Percentiles rank a stretch among this genome's conserved stretches.
phyloP scores from a whole-genome alignment of 2,888 invertebrate species.

The Odontothrips loti region DNA sequence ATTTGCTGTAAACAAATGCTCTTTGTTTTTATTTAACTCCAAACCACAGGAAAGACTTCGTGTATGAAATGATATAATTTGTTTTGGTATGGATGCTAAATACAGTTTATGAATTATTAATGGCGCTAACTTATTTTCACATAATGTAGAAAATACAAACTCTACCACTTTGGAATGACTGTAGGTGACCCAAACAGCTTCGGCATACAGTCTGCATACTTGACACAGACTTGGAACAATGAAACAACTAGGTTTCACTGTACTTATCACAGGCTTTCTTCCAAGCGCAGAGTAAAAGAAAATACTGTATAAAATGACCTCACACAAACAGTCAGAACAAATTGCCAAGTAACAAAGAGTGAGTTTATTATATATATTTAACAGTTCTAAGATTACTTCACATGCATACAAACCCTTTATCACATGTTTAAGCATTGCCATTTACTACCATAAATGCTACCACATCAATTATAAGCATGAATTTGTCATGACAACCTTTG shows the following conservation, averaged over 20 bases:
- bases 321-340: neutral
- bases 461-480: neutral
- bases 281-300: neutral
- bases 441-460: neutral
- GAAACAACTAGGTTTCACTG: too few species aligned
- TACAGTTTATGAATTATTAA: conserved; percentile 17
- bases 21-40: neutral
- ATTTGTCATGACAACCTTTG: neutral
- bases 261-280: neutral
- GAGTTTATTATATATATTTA: neutral
- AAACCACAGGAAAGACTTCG: neutral
- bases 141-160: neutral
- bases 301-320: neutral
- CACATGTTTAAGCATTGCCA: neutral
- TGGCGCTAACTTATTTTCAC: neutral
- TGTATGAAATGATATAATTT: neutral
- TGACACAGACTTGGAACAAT: too few species aligned
- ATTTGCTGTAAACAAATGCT: neutral
- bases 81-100: conserved; percentile 19
- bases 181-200: too few species aligned
- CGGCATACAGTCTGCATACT: too few species aligned
- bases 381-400: neutral
- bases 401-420: neutral
- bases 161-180: neutral
- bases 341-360: neutral